These are phyloP conservation scores for Xenops minutus DNA, from an alignment of 2,797 vertebrate species.

Conservation along the genomic window DNA sequence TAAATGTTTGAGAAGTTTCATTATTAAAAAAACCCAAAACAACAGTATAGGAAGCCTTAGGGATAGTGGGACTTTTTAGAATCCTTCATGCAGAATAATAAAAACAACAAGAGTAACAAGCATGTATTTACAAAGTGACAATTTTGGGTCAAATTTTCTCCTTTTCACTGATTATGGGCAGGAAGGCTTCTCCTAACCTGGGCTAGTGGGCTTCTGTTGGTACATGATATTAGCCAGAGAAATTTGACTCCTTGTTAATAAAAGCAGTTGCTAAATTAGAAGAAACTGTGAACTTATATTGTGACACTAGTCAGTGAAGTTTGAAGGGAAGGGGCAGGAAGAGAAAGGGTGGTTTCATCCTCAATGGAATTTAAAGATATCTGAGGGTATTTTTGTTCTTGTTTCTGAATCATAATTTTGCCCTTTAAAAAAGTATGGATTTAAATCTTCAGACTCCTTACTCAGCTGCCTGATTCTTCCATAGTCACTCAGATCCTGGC, in stretches of 20 bases:
- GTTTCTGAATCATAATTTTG: not conserved
- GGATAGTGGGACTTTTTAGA: too few species aligned
- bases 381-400: not conserved
- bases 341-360: not conserved
- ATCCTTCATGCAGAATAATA: too few species aligned
- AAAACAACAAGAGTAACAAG: too few species aligned
- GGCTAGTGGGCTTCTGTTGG: not conserved
- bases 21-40: not conserved
- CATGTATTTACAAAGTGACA: not conserved
- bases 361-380: not conserved
- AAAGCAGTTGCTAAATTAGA: not conserved
- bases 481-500: not conserved
- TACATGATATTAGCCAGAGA: not conserved
- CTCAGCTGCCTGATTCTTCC: not conserved
- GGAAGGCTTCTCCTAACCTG: not conserved
- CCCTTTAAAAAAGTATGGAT: not conserved
- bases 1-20: not conserved
- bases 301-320: not conserved
- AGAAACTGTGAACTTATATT: not conserved
- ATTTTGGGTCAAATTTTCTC: not conserved
- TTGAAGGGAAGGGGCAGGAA: not conserved
- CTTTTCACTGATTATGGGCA: not conserved
- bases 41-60: not conserved
- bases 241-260: not conserved
- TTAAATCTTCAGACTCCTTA: not conserved